Evolutionary conservation across 2,888 invertebrate species (phyloP), one percentile per base, ranked within the genome.

Genomic region (Acronicta leporina): DNA sequence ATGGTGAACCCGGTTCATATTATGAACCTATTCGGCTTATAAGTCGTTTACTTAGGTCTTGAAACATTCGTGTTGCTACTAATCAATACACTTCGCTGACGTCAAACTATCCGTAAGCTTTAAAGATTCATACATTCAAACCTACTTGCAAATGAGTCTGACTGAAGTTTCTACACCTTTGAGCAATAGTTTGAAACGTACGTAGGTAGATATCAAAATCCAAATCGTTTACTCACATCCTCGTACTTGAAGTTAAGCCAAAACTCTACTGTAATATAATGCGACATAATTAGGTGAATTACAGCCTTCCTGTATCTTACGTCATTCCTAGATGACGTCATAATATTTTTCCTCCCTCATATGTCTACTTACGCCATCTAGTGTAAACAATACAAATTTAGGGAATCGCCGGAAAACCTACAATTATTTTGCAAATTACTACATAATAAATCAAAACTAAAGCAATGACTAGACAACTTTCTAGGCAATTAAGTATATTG

Each of bases 1-100:
- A 63, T 62, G 43, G 49, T 43, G 48, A 48, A 56, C 45, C 54
- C 42, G 57, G 59, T 50, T 65, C 50, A 72, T 46, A 63, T 59
- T 63, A 55, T 60, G 47, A 47, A 14, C 40, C 35, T 20, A 30
- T 47, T 60, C 33, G 40, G 13, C 20, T 25, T 45, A 15, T 41
- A 57, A 65, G 55, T 33, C 47, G 30, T 57, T 64, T 50, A 60
- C 56, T 58, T 56, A 67, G 52, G 59, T 35, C 57, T 16, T 40
- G 45, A 43, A 55, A 51, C 33, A 45, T 55, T 38, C 38, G 11
- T 50, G 13, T n/a, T n/a, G n/a, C n/a, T n/a, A n/a, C 40, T 61
- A 72, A 74, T 74, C 75, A 56, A 75, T 74, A 74, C 33, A 67
- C 35, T 53, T 65, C 30, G 35, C 48, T 75, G 64, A 75, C 67